These are phyloP conservation scores for Mico argentatus DNA, from an alignment of 2,797 vertebrate species.

Conservation along the genomic window DNA sequence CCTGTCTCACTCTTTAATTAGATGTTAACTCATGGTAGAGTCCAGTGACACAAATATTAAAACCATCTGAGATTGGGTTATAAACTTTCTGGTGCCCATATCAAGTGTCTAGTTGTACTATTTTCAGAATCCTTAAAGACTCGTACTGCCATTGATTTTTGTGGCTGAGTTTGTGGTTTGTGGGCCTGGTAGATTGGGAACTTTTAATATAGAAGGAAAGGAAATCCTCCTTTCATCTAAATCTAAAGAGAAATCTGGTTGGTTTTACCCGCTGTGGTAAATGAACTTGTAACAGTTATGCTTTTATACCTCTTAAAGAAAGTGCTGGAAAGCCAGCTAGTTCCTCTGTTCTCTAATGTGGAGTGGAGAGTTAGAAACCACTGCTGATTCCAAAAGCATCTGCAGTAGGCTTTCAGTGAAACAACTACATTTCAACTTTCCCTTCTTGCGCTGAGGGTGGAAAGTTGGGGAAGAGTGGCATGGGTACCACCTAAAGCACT, in stretches of 20 bases:
- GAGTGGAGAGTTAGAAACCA: slow-evolving; percentile 2
- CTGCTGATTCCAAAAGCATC: neutral
- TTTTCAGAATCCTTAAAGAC: slow-evolving; percentile 29
- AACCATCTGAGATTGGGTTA: neutral
- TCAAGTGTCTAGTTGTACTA: neutral
- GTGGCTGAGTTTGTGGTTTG: slow-evolving; percentile 48
- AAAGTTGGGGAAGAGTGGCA: neutral
- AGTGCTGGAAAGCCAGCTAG: neutral
- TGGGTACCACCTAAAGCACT: neutral
- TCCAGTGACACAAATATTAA: neutral
- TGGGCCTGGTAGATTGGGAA: neutral
- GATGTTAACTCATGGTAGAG: neutral
- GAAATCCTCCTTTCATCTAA: slow-evolving; percentile 37
- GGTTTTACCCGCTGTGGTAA: neutral
- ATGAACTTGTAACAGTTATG: neutral
- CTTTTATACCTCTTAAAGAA: slow-evolving; percentile 1
- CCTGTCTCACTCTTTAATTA: neutral
- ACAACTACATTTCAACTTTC: neutral
- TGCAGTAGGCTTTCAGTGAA: neutral
- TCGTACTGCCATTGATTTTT: slow-evolving; percentile 50
- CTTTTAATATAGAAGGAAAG: slow-evolving; percentile 38
- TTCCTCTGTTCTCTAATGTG: neutral
- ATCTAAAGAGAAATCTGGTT: slow-evolving; percentile 27
- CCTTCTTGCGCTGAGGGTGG: neutral
- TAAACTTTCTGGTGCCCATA: neutral